Percentiles rank a stretch among this genome's conserved stretches.
phyloP scores from a whole-genome alignment of 2,888 invertebrate species.

The Ormyrus labotus region DNA sequence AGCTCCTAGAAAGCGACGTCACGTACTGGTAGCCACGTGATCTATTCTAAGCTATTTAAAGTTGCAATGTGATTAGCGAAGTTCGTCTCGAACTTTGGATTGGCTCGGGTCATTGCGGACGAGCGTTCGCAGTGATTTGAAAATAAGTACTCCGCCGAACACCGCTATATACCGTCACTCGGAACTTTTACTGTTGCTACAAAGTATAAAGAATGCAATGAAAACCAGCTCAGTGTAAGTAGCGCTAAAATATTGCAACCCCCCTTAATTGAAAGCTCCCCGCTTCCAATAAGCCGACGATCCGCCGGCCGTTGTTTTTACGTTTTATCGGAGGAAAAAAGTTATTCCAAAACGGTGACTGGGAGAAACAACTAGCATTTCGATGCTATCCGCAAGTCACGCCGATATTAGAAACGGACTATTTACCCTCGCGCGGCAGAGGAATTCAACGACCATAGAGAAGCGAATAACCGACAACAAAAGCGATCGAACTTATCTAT shows the following conservation, averaged over 20 bases:
- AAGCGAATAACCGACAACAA: neutral
- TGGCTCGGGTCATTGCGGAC: slow-evolving; percentile 49
- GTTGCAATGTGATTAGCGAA: slow-evolving; percentile 56
- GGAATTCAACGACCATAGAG: neutral
- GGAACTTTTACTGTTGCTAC: too few relatives aligned
- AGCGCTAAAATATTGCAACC: too few relatives aligned
- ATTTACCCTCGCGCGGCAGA: neutral
- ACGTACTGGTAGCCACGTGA: slow-evolving; percentile 49
- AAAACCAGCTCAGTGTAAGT: neutral
- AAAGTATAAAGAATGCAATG: neutral
- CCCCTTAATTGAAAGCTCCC: too few relatives aligned
- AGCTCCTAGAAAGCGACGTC: slow-evolving; percentile 38
- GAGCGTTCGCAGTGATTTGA: slow-evolving; percentile 16
- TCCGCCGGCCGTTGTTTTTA: too few relatives aligned
- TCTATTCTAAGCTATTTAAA: slow-evolving; percentile 56
- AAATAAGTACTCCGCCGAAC: slow-evolving; percentile 20
- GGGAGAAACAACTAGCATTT: too few relatives aligned
- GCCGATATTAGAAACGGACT: slow-evolving; percentile 10
- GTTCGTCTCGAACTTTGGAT: slow-evolving; percentile 41
- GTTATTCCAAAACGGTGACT: too few relatives aligned
- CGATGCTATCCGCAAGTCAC: neutral
- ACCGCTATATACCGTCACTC: neutral
- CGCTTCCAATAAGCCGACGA: too few relatives aligned
- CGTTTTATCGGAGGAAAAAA: too few relatives aligned
- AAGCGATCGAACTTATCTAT: slow-evolving; percentile 15